Evolutionary conservation across 1,140 invertebrate species (phyloP).

Genomic region (Brachionus sp.): DNA sequence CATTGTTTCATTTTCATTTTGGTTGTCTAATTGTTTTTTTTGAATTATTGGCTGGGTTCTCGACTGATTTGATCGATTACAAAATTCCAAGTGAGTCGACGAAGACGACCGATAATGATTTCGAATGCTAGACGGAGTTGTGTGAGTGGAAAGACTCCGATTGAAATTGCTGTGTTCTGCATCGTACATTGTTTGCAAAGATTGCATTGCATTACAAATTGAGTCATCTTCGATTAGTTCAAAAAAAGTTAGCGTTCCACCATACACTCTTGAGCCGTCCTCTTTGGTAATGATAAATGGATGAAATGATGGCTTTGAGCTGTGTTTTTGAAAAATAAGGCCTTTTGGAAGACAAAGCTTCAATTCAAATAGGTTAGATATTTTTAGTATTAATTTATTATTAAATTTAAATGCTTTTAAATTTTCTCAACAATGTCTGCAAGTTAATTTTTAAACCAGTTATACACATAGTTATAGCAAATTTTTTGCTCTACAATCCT

Average conservation of each 20-base stretch:
- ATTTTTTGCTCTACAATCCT: too few relatives aligned
- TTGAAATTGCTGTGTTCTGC: background rate
- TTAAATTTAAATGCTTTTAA: too few relatives aligned
- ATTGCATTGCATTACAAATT: constrained; percentile 89
- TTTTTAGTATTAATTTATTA: too few relatives aligned
- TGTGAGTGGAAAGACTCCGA: constrained; percentile 67
- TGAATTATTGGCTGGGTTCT: background rate
- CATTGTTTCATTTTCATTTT: background rate
- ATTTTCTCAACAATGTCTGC: too few relatives aligned
- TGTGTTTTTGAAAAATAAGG: constrained; percentile 67
- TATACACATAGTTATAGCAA: too few relatives aligned
- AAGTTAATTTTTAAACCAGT: too few relatives aligned
- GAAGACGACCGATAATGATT: constrained; percentile 47
- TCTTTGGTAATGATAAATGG: constrained; percentile 93
- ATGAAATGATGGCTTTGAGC: constrained; percentile 77
- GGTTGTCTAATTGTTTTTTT: background rate
- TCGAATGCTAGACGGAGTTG: constrained; percentile 78
- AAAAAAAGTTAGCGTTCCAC: constrained; percentile 88
- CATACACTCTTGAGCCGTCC: constrained; percentile 87
- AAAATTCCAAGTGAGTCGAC: constrained; percentile 64
- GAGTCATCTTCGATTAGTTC: constrained; percentile 86
- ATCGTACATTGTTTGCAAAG: constrained; percentile 68
- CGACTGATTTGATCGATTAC: constrained; percentile 49
- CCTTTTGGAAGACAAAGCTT: constrained; percentile 89
- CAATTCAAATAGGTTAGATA: constrained; percentile 51